Conservation (phyloP, 1,140 invertebrate genomes). For the Nomia melanderi region DNA sequence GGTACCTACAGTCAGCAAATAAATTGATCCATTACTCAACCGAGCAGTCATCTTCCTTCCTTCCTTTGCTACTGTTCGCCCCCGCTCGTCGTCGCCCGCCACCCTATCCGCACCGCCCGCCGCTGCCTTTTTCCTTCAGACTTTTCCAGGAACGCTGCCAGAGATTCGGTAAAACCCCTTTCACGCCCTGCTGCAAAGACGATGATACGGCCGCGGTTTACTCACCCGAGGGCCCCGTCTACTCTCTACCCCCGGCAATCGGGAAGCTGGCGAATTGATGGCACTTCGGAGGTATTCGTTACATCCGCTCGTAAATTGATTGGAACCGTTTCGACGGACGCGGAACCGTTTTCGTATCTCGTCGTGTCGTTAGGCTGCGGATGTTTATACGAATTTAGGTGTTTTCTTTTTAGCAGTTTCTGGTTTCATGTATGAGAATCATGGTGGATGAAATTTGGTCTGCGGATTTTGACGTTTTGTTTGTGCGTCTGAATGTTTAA, state of each 20-base stretch:
- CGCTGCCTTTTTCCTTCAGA: constrained; percentile 57
- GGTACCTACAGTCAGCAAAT: constrained; percentile 72
- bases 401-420: too few species aligned
- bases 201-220: constrained; percentile 67
- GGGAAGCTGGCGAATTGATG: constrained; percentile 46
- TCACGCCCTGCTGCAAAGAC: constrained; percentile 65
- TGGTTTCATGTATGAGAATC: too few species aligned
- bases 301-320: neutral
- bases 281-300: constrained; percentile 30
- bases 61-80: constrained; percentile 65
- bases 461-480: too few species aligned
- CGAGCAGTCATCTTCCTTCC: constrained; percentile 77
- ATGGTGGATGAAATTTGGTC: too few species aligned
- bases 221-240: constrained; percentile 37
- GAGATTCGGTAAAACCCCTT: constrained; percentile 68
- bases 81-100: constrained; percentile 35
- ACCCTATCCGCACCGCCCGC: constrained; percentile 21
- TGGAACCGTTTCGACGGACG: neutral
- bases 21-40: constrained; percentile 80
- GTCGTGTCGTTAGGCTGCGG: neutral
- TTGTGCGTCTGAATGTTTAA: too few species aligned
- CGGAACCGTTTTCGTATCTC: neutral
- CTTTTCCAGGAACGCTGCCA: constrained; percentile 66
- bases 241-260: constrained; percentile 14
- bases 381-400: neutral